Conservation (phyloP, 2,888 invertebrate species). For the Harmothoe impar region DNA sequence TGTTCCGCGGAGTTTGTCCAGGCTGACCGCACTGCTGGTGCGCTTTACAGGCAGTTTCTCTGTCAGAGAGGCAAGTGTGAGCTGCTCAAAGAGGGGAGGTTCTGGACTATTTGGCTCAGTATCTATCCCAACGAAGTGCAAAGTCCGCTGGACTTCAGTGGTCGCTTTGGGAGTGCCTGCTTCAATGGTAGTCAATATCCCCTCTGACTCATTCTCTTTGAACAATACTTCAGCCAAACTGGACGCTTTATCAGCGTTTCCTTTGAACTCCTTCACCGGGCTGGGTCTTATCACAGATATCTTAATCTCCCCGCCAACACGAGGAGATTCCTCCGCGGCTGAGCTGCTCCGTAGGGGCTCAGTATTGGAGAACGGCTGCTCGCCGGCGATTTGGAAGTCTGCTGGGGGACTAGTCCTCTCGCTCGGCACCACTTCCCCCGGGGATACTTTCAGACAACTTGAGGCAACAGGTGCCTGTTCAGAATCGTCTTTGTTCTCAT, state of each 20-base stretch:
- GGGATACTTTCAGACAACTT: no score
- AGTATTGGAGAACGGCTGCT: no score
- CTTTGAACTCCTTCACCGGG: conserved; percentile 67
- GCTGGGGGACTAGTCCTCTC: no score
- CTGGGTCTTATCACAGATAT: conserved; percentile 71
- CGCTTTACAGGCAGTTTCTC: background rate
- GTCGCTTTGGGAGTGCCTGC: background rate
- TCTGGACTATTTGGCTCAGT: background rate
- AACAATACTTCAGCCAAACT: background rate
- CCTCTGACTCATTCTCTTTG: background rate
- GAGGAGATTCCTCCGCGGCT: background rate
- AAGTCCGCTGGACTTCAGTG: background rate
- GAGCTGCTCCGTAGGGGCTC: background rate
- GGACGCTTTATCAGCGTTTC: background rate
- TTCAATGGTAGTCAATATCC: background rate
- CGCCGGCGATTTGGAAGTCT: no score
- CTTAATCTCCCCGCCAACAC: conserved; percentile 67
- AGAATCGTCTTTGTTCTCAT: no score
- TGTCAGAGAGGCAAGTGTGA: background rate
- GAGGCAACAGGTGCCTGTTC: no score
- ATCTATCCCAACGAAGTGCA: conserved; percentile 27
- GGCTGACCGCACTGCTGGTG: conserved; percentile 69
- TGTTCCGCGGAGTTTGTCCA: conserved; percentile 69
- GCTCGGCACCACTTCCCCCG: no score
- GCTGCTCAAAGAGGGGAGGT: background rate